Evolutionary conservation across 2,113 vertebrate genomes (phyloP).

Genomic region (Barbus barbus): DNA sequence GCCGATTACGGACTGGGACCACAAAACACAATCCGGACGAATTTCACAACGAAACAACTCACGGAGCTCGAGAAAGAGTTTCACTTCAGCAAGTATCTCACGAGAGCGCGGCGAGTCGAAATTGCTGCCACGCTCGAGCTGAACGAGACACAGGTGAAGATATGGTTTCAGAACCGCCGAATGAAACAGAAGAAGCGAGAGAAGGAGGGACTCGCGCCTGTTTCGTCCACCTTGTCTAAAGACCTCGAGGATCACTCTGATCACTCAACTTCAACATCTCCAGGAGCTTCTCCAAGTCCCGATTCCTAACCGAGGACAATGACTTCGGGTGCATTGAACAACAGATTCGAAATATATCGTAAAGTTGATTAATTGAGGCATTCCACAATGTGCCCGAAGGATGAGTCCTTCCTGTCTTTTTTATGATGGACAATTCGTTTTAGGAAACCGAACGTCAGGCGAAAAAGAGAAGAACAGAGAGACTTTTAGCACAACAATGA

Average conservation of each 20-base stretch:
- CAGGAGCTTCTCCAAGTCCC: slow-evolving; percentile 87
- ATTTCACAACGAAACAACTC: slow-evolving; percentile 95
- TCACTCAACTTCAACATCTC: slow-evolving; percentile 89
- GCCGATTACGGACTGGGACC: slow-evolving; percentile 81
- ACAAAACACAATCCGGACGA: slow-evolving; percentile 87
- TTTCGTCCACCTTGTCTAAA: slow-evolving; percentile 61
- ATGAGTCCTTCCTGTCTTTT: not conserved
- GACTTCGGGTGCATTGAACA: slow-evolving; percentile 56
- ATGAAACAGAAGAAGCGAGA: slow-evolving; percentile 99
- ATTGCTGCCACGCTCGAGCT: slow-evolving; percentile 92
- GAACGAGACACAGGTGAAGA: slow-evolving; percentile 97
- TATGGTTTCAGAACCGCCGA: slow-evolving; percentile 96
- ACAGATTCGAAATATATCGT: not conserved
- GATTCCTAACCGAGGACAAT: slow-evolving; percentile 68
- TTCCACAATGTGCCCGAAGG: slow-evolving; percentile 31
- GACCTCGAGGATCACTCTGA: slow-evolving; percentile 85
- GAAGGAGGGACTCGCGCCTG: slow-evolving; percentile 78
- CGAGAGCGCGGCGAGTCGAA: slow-evolving; percentile 90
- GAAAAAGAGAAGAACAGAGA: not conserved
- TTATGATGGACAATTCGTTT: not conserved
- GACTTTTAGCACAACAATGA: not conserved
- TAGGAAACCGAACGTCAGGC: not conserved
- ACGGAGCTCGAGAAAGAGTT: slow-evolving; percentile 98
- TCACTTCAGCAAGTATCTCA: slow-evolving; percentile 97
- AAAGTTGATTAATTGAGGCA: slow-evolving; percentile 36